These are phyloP conservation scores for Saccostrea glomerata DNA, from an alignment of 1,140 invertebrate species.

Conservation along the genomic window DNA sequence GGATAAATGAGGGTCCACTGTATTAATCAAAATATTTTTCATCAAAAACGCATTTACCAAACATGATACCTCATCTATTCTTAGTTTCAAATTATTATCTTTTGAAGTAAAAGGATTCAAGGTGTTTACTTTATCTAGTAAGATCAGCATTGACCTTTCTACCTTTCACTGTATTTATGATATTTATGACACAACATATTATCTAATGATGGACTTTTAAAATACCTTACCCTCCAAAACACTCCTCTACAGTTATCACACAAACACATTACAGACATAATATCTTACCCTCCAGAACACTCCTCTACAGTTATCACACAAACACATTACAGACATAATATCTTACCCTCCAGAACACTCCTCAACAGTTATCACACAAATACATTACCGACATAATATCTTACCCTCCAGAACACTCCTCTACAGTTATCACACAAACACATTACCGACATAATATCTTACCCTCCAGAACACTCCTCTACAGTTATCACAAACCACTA, in stretches of 20 bases:
- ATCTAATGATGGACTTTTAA: background rate
- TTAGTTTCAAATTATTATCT: no score
- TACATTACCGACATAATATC: no score
- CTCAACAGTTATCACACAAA: constrained; percentile 5
- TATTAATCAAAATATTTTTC: no score
- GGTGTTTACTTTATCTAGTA: no score
- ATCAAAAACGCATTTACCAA: no score
- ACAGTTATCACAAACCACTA: background rate
- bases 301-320: constrained; percentile 3
- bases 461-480: constrained; percentile 19
- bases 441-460: constrained; percentile 5
- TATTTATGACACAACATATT: background rate
- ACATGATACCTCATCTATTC: no score
- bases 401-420: constrained; percentile 15
- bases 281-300: constrained; percentile 25
- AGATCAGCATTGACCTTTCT: no score
- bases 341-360: constrained; percentile 15
- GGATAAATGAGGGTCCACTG: no score
- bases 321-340: no score
- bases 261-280: no score
- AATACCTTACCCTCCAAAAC: constrained; percentile 20
- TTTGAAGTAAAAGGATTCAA: no score
- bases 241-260: constrained; percentile 2
- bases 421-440: constrained; percentile 6
- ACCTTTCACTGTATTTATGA: no score